Evolutionary conservation across 1,140 invertebrate genomes (phyloP).

Genomic region (Trichonephila clavata): DNA sequence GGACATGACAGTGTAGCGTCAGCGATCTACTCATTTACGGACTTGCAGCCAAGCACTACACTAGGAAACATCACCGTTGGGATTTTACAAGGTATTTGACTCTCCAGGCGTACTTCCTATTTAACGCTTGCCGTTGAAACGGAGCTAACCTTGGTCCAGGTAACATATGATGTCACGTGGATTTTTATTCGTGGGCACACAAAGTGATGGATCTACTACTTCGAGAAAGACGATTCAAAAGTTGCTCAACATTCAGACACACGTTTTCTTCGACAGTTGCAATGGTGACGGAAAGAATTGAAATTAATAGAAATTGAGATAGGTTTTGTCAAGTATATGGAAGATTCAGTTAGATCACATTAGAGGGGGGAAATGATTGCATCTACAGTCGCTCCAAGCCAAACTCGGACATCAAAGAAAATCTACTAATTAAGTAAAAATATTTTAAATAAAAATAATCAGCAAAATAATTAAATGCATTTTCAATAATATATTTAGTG

Average conservation of each 20-base stretch:
- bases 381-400: no score
- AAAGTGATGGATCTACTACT: conserved; percentile 59
- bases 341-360: no score
- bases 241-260: conserved; percentile 33
- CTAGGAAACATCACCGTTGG: conserved; percentile 3
- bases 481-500: no score
- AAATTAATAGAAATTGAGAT: no score
- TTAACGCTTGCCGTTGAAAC: conserved; percentile 33
- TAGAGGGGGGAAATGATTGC: no score
- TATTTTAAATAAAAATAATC: no score
- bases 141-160: conserved; percentile 43
- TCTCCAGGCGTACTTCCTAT: conserved; percentile 67
- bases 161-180: conserved; percentile 57
- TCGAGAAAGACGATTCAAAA: conserved; percentile 45
- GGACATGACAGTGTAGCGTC: background rate
- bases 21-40: conserved; percentile 62
- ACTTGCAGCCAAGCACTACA: conserved; percentile 53
- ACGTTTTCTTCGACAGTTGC: background rate
- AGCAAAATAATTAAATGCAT: no score
- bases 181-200: conserved; percentile 2
- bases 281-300: background rate
- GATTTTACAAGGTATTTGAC: conserved; percentile 61
- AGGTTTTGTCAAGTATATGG: no score
- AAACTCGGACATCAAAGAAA: no score
- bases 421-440: no score